phyloP scores from a whole-genome alignment of 1,140 invertebrate genomes.

The Procambarus virginalis region DNA sequence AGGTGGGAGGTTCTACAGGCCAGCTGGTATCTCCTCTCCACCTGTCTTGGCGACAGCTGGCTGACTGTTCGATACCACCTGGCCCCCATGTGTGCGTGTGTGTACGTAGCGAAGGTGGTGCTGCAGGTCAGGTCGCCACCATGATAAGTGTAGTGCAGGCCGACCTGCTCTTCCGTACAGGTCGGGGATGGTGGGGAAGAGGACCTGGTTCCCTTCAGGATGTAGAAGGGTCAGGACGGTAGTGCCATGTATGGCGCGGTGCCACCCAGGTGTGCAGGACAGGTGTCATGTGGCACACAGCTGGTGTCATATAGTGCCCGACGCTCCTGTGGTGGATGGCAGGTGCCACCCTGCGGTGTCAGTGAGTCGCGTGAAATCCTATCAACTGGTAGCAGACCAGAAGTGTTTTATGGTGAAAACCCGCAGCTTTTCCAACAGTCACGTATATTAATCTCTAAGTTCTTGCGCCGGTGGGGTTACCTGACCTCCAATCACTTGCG shows the following conservation, averaged over 20 bases:
- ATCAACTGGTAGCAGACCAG: slow-evolving; percentile 19
- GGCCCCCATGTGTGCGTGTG: neutral
- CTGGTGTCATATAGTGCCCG: slow-evolving; percentile 20
- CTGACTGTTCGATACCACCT: slow-evolving; percentile 13
- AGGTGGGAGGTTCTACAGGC: slow-evolving; percentile 49
- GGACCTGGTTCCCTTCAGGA: neutral
- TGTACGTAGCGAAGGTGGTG: slow-evolving; percentile 17
- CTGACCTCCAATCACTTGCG: neutral
- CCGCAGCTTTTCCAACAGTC: slow-evolving; percentile 16
- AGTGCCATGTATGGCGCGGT: slow-evolving; percentile 60
- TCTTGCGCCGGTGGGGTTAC: neutral
- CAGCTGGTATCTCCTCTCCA: slow-evolving; percentile 45
- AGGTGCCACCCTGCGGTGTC: slow-evolving; percentile 24
- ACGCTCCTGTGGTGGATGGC: slow-evolving; percentile 27
- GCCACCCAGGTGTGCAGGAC: slow-evolving; percentile 47
- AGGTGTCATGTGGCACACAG: slow-evolving; percentile 43
- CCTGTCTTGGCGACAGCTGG: slow-evolving; percentile 38
- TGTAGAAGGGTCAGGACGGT: slow-evolving; percentile 1
- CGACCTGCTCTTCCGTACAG: neutral
- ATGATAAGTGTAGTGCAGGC: slow-evolving; percentile 32
- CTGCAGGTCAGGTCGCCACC: slow-evolving; percentile 22
- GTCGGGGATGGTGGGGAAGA: slow-evolving; percentile 31
- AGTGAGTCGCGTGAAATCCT: slow-evolving; percentile 12
- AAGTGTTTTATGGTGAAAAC: slow-evolving; percentile 27
- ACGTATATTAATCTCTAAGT: neutral